A percentile compares a stretch with the other conserved stretches of the same genome.
Conservation (phyloP, 1,140 invertebrate species). For the Caenorhabditis latens region DNA sequence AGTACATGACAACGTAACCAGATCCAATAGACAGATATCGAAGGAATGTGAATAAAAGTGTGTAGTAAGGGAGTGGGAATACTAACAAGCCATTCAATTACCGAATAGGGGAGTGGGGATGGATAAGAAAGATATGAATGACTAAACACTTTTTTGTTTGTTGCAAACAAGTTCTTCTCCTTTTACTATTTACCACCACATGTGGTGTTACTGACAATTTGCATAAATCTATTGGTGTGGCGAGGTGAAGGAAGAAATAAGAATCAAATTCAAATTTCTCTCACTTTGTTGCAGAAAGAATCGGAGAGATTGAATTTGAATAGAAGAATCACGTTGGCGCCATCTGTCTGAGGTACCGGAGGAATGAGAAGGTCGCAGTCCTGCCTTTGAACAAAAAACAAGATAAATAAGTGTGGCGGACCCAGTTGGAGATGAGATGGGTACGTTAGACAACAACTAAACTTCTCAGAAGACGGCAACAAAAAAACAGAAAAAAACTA, state of each 20-base stretch:
- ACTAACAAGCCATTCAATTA: background rate
- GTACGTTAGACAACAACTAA: background rate
- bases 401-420: background rate
- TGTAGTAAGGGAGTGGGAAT: background rate
- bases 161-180: background rate
- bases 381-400: conserved; percentile 2
- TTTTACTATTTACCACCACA: background rate
- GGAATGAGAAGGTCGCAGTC: conserved; percentile 38
- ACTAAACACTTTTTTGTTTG: conserved; percentile 2
- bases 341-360: conserved; percentile 22
- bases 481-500: too few relatives aligned
- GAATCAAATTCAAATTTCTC: background rate
- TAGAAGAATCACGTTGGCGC: conserved; percentile 32
- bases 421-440: conserved; percentile 19
- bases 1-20: conserved; percentile 25
- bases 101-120: background rate
- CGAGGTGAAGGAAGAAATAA: background rate
- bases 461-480: background rate
- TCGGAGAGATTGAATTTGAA: background rate
- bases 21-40: conserved; percentile 6
- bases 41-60: background rate
- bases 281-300: conserved; percentile 21
- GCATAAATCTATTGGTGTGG: conserved; percentile 9
- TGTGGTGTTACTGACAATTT: background rate
- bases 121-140: conserved; percentile 20